A percentile compares a stretch with the other conserved stretches of the same genome.
These are phyloP conservation scores for Picus viridis DNA, from an alignment of 2,797 vertebrate genomes.

Conservation along the genomic window DNA sequence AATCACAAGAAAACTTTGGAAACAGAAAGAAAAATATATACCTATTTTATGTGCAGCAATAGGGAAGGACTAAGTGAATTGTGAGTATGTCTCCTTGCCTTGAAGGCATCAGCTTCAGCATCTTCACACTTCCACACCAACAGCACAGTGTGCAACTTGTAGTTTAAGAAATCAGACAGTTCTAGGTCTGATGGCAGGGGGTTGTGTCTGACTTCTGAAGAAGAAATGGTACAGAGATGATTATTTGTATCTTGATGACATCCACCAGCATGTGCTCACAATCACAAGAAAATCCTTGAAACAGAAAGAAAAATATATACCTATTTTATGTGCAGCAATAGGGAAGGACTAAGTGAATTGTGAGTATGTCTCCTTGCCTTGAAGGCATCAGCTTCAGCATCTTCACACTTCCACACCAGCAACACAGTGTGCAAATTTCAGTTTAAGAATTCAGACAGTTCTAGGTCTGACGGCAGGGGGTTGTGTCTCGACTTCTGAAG, in stretches of 20 bases:
- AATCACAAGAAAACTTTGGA: neutral
- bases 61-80: neutral
- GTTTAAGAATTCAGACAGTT: neutral
- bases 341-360: neutral
- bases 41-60: neutral
- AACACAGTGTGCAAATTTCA: neutral
- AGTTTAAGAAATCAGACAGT: neutral
- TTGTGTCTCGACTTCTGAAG: neutral
- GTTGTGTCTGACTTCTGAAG: neutral
- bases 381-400: neutral
- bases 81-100: neutral
- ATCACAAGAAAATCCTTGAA: no score
- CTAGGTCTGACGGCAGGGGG: neutral
- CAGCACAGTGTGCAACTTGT: neutral
- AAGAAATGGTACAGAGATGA: neutral
- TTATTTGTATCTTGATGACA: neutral
- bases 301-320: no score
- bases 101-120: neutral
- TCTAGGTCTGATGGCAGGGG: neutral
- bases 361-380: neutral
- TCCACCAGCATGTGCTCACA: no score
- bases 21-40: neutral
- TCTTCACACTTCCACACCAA: neutral
- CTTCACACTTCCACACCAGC: neutral
- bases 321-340: no score